These are phyloP conservation scores for Ischnura elegans DNA, from an alignment of 2,888 invertebrate species.

Conservation along the genomic window DNA sequence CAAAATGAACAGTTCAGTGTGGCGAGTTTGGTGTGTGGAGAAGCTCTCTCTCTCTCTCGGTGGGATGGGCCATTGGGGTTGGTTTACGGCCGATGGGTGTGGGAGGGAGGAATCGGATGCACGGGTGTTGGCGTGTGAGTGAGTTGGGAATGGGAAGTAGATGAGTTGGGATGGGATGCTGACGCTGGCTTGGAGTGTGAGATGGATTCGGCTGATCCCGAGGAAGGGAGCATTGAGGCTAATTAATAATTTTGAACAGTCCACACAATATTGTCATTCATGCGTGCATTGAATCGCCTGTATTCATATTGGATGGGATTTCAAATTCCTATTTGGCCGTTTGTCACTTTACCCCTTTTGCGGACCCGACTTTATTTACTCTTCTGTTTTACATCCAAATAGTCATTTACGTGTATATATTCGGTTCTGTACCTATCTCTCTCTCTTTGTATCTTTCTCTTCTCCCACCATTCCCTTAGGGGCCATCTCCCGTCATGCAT, in stretches of 20 bases:
- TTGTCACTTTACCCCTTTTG: conserved; percentile 63
- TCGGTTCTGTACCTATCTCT: neutral
- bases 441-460: neutral
- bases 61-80: neutral
- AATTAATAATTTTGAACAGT: conserved; percentile 64
- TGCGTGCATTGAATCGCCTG: conserved; percentile 57
- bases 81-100: neutral
- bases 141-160: neutral
- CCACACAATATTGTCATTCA: conserved; percentile 64
- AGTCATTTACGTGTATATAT: conserved; percentile 57
- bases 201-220: neutral
- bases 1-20: conserved; percentile 58
- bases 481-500: neutral
- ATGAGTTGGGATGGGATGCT: neutral
- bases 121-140: too few species aligned
- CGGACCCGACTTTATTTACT: conserved; percentile 57
- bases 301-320: conserved; percentile 66
- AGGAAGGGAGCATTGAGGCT: neutral
- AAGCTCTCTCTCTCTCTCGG: neutral
- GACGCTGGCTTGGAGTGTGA: neutral
- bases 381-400: conserved; percentile 64
- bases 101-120: too few species aligned
- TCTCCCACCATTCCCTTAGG: neutral
- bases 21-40: too few species aligned
- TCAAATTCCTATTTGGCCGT: conserved; percentile 63